Evolutionary conservation across 2,113 vertebrate genomes (phyloP).

Genomic region (Sciurus niger): DNA sequence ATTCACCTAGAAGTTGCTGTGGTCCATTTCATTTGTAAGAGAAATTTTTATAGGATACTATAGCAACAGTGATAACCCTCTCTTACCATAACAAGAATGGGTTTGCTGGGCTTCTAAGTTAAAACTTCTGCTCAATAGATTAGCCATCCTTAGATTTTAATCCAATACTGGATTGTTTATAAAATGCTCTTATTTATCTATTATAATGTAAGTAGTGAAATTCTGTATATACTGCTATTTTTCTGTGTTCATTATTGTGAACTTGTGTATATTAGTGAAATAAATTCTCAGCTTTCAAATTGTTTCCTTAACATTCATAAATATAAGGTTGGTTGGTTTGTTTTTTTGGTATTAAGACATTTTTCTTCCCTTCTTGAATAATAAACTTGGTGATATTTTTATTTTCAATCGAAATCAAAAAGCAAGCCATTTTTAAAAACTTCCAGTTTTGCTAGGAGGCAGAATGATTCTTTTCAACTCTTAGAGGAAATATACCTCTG

Average conservation of each 20-base stretch:
- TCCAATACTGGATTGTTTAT: constrained; percentile 39
- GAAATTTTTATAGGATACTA: neutral
- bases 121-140: neutral
- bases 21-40: neutral
- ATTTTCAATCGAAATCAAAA: neutral
- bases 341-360: neutral
- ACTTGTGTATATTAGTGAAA: constrained; percentile 87
- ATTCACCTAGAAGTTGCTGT: neutral
- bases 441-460: neutral
- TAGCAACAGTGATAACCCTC: neutral
- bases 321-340: neutral
- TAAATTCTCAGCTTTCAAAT: constrained; percentile 85
- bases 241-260: constrained; percentile 85
- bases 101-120: neutral
- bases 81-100: neutral
- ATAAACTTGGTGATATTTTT: neutral
- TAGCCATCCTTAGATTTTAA: constrained; percentile 27
- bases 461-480: neutral
- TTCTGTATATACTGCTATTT: constrained; percentile 87
- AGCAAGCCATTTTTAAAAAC: neutral
- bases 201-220: constrained; percentile 83
- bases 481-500: neutral
- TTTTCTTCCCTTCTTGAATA: neutral
- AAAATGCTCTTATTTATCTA: constrained; percentile 37
- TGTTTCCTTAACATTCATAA: constrained; percentile 46